Evolutionary conservation across 2,797 vertebrate genomes (phyloP), one percentile per base, ranked within the genome.

Genomic region (Taenioides sp.): DNA sequence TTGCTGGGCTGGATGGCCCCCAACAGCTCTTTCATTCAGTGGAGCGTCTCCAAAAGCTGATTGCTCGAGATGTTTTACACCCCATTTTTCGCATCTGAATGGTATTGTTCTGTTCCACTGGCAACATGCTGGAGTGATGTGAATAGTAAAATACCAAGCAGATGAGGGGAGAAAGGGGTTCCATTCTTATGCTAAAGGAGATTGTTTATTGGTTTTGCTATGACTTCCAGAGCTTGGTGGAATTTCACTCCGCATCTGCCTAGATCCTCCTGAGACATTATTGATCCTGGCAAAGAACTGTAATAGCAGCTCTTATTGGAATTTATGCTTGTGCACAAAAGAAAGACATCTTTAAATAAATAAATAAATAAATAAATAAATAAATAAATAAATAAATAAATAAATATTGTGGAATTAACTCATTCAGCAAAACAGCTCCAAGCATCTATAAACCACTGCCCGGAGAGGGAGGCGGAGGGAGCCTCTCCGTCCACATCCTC

Each of bases 381-480:
- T 22, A 57, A 3, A 57, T 25, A 57, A 3, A 23, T 58, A 25
- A 14, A 58, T 27, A 58, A 6, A 58, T 23, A 58, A 6, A 58
- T 27, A 27, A 6, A 58, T 23, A 57, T 4, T 50, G 47, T 50
- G 47, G 16, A 18, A 16, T 50, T 50, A 88, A 49, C 79, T 71
- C 73, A 69, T 70, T 82, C 78, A 49, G 37, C 60, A 73, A 79
- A 34, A 0, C 71, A 78, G 67, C 57, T 74, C 82, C 74, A 84
- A 85, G 78, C 84, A 86, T 84, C 83, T 64, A 74, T 71, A 81
- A 69, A 83, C 78, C 54, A 74, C 59, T 37, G 31, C 59, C 67
- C n/a, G 34, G 34, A 10, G 34, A 37, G 2, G 34, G 34, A 7
- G 34, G 34, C 9, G 34, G 34, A 37, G 34, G 34, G 34, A 73